Percentiles rank a stretch among this genome's conserved stretches.
phyloP scores from a whole-genome alignment of 2,888 invertebrate species.

The Chrysotoxum bicinctum region DNA sequence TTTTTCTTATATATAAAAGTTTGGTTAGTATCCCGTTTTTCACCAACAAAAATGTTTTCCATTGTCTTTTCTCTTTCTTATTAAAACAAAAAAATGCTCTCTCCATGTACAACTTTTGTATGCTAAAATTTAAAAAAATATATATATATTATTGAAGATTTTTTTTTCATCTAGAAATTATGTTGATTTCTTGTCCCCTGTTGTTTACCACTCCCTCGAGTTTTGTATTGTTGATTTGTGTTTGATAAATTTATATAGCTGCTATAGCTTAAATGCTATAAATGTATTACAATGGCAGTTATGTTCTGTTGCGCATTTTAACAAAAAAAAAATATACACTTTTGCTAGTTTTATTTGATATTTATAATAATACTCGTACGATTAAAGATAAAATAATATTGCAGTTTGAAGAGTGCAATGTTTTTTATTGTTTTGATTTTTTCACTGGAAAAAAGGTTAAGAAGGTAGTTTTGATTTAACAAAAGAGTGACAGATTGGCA shows the following conservation, averaged over 20 bases:
- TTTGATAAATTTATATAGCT: constrained; percentile 40
- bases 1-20: constrained; percentile 20
- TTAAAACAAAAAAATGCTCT: constrained; percentile 11
- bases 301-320: constrained; percentile 56
- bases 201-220: constrained; percentile 10
- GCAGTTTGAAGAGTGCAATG: constrained; percentile 35
- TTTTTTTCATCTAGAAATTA: neutral
- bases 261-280: constrained; percentile 46
- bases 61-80: constrained; percentile 57
- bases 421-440: constrained; percentile 26
- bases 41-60: constrained; percentile 41
- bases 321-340: constrained; percentile 11
- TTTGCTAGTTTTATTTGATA: constrained; percentile 51
- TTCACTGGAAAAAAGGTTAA: constrained; percentile 1
- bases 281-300: constrained; percentile 51
- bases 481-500: neutral
- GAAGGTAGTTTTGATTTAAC: constrained; percentile 23
- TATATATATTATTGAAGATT: neutral
- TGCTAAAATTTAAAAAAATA: constrained; percentile 57
- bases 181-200: constrained; percentile 29
- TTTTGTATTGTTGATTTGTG: constrained; percentile 63
- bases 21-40: constrained; percentile 64
- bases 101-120: constrained; percentile 65
- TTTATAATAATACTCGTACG: neutral
- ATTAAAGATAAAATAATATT: constrained; percentile 30